A percentile compares a stretch with the other conserved stretches of the same genome.
Evolutionary conservation across 2,888 invertebrate species (phyloP).

Genomic region (Rotaria macrura): DNA sequence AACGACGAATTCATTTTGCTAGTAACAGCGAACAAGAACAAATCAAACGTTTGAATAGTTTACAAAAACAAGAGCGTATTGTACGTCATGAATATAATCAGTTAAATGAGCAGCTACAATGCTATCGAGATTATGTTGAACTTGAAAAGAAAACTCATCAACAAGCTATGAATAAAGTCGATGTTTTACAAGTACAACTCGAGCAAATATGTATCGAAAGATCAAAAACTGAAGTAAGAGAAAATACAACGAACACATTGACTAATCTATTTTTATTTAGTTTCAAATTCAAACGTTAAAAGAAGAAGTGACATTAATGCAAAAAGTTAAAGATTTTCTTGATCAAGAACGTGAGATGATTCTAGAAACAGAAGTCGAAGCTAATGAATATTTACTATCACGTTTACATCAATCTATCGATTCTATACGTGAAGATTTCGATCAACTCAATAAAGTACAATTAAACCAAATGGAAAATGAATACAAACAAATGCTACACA

Average conservation of each 20-base stretch:
- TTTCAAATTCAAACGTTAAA: constrained; percentile 15
- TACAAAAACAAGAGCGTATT: neutral
- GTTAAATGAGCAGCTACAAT: neutral
- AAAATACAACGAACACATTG: neutral
- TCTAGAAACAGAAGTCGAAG: neutral
- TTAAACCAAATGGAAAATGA: neutral
- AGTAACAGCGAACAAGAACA: neutral
- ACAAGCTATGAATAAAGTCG: neutral
- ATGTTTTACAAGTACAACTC: neutral
- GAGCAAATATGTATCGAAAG: neutral
- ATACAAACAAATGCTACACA: constrained; percentile 1
- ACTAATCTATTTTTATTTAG: neutral
- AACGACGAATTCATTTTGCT: neutral
- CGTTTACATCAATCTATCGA: neutral
- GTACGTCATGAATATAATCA: neutral
- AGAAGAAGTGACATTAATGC: constrained; percentile 20
- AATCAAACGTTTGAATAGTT: neutral
- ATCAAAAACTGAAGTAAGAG: neutral
- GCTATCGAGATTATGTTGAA: neutral
- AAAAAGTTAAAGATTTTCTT: neutral
- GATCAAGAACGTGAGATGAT: neutral
- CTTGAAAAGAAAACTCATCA: neutral
- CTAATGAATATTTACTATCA: neutral
- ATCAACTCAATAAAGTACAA: neutral
- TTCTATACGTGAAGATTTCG: neutral